Conservation (phyloP, 1,140 invertebrate species). For the Zeugodacus cucurbitae region DNA sequence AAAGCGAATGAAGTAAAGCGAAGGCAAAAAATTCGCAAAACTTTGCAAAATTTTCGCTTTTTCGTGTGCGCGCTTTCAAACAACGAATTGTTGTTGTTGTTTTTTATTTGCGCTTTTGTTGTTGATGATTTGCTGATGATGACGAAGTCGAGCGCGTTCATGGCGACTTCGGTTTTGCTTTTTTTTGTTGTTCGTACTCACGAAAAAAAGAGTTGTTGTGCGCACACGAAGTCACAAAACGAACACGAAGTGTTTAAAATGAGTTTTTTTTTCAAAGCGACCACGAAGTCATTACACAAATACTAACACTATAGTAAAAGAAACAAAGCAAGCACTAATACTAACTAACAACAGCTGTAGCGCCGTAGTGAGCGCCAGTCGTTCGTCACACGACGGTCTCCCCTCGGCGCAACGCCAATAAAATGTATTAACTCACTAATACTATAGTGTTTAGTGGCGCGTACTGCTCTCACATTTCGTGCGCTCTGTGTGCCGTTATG, state of each 20-base stretch:
- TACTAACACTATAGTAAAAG: neutral
- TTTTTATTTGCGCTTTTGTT: neutral
- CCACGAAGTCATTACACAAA: neutral
- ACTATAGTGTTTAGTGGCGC: neutral
- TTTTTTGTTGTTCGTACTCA: neutral
- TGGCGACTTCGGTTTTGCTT: slow-evolving; percentile 6
- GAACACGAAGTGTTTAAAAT: neutral
- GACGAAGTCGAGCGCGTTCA: neutral
- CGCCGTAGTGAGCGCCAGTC: neutral
- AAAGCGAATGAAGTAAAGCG: neutral
- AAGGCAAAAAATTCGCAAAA: neutral
- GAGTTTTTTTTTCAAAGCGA: neutral
- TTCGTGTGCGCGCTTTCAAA: slow-evolving; percentile 11
- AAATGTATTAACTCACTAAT: neutral
- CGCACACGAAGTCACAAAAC: slow-evolving; percentile 11
- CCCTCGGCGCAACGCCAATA: neutral
- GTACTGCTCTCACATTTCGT: neutral
- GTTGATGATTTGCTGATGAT: neutral
- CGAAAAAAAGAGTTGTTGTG: neutral
- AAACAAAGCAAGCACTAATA: slow-evolving; percentile 27
- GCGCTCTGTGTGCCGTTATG: neutral
- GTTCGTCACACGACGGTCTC: neutral
- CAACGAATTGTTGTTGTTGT: neutral
- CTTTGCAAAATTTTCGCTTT: neutral
- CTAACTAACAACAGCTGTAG: neutral